Evolutionary conservation across 2,888 invertebrate genomes (phyloP).

Genomic region (Acleris literana): DNA sequence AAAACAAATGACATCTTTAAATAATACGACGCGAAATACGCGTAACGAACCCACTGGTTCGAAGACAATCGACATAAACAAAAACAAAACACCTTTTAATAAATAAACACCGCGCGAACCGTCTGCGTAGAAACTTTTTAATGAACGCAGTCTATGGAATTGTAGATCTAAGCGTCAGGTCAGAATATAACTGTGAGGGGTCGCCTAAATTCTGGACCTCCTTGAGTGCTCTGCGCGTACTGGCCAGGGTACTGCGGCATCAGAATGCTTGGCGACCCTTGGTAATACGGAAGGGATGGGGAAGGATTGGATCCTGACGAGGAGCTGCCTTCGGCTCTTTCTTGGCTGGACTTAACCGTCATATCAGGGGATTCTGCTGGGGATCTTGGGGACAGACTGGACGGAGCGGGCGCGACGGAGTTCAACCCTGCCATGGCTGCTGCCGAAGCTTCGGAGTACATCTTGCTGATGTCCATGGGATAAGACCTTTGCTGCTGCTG

Average conservation of each 20-base stretch:
- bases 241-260: constrained; percentile 87
- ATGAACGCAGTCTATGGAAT: constrained; percentile 37
- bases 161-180: constrained; percentile 83
- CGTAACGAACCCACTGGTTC: constrained; percentile 6
- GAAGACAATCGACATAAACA: constrained; percentile 34
- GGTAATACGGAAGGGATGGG: constrained; percentile 84
- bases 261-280: constrained; percentile 83
- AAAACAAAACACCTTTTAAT: constrained; percentile 46
- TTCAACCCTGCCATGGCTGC: constrained; percentile 83
- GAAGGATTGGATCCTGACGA: constrained; percentile 86
- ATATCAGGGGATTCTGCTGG: constrained; percentile 84
- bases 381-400: constrained; percentile 73
- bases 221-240: constrained; percentile 82
- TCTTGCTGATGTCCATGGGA: constrained; percentile 86
- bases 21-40: not conserved
- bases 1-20: constrained; percentile 46
- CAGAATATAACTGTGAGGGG: constrained; percentile 92
- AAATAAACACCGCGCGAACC: constrained; percentile 44
- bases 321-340: constrained; percentile 82
- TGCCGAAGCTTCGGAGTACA: constrained; percentile 86
- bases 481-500: constrained; percentile 82
- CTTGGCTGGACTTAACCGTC: constrained; percentile 71
- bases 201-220: constrained; percentile 87
- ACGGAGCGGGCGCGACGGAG: constrained; percentile 74
- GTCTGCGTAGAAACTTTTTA: constrained; percentile 25